phyloP scores from a whole-genome alignment of 1,140 invertebrate species.

The Brachionus sp. region DNA sequence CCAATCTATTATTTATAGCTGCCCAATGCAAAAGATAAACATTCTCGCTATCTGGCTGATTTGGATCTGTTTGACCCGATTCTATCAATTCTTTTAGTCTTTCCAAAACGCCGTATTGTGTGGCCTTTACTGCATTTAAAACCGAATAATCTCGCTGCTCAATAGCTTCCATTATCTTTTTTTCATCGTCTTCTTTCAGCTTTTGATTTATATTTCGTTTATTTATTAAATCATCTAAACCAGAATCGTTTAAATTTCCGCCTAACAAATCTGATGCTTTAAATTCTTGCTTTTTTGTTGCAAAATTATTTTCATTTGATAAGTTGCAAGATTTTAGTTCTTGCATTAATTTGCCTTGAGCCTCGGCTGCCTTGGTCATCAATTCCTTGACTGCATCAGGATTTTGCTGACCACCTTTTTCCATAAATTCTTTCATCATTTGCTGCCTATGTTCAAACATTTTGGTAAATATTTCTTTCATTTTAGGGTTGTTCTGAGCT shows the following conservation, averaged over 20 bases:
- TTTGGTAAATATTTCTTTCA: neutral
- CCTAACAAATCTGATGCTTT: slow-evolving; percentile 26
- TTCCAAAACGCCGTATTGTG: slow-evolving; percentile 79
- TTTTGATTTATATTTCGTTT: slow-evolving; percentile 2
- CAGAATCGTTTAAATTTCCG: slow-evolving; percentile 24
- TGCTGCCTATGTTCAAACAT: neutral
- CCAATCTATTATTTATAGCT: slow-evolving; percentile 85
- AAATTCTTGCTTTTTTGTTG: neutral
- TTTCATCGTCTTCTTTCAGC: slow-evolving; percentile 12
- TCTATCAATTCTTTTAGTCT: slow-evolving; percentile 81
- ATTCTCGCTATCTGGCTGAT: slow-evolving; percentile 60
- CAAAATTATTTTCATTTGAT: neutral
- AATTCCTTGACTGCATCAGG: slow-evolving; percentile 32
- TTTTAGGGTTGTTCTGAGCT: neutral
- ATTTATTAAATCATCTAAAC: slow-evolving; percentile 20
- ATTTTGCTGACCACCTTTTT: slow-evolving; percentile 36
- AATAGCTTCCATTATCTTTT: slow-evolving; percentile 32
- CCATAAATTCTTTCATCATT: slow-evolving; percentile 39
- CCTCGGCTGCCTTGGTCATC: neutral
- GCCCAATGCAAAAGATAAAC: slow-evolving; percentile 92
- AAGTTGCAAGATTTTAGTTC: neutral
- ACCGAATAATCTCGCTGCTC: neutral
- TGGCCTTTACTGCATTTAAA: slow-evolving; percentile 71
- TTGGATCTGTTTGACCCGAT: slow-evolving; percentile 67
- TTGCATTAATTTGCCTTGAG: neutral